phyloP scores from a whole-genome alignment of 2,113 vertebrate species.

The Alouatta palliata region DNA sequence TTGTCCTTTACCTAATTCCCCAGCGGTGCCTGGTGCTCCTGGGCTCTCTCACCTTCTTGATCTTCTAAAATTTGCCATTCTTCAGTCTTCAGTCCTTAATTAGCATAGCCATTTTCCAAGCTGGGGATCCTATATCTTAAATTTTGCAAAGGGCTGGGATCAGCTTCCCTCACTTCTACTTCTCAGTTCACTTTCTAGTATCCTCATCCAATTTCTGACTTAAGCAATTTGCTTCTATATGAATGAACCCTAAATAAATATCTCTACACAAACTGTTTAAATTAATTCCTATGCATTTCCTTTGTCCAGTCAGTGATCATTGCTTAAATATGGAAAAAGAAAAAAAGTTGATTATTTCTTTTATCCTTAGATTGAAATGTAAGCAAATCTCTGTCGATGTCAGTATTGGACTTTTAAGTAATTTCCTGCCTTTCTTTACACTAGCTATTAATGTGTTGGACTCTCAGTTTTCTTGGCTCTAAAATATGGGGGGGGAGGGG shows the following conservation, averaged over 20 bases:
- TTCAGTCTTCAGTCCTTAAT: not conserved
- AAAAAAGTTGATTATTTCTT: not conserved
- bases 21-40: accelerated
- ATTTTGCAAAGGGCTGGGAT: not conserved
- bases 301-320: not conserved
- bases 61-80: not conserved
- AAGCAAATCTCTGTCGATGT: not conserved
- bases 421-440: not conserved
- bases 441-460: not conserved
- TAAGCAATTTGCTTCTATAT: not conserved
- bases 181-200: not conserved
- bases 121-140: not conserved
- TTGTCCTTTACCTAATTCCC: not conserved
- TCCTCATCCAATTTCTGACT: not conserved
- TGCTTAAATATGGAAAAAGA: not conserved
- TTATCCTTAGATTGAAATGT: not conserved
- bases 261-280: not conserved
- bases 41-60: not conserved
- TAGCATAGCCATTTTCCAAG: not conserved
- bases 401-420: not conserved
- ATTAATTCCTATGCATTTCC: not conserved
- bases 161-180: not conserved
- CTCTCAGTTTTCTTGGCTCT: not conserved
- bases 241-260: not conserved
- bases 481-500: not conserved